A percentile compares a stretch with the other conserved stretches of the same genome.
These are phyloP conservation scores for Drosophila multiciliata DNA, from an alignment of 2,888 invertebrate species.

Conservation along the genomic window DNA sequence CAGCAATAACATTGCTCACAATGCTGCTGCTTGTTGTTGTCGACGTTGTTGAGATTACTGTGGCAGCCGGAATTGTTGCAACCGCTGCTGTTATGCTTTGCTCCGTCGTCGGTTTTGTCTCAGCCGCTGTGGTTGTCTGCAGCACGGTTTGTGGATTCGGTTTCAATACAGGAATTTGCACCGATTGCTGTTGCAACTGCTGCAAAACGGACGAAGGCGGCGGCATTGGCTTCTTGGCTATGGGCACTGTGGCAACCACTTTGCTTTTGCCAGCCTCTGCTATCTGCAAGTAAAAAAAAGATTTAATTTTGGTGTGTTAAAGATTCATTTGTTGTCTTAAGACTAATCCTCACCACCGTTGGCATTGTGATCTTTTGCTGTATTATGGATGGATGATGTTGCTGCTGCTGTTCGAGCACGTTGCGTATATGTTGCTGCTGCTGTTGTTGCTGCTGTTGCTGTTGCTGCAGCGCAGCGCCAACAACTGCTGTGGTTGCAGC, in stretches of 20 bases:
- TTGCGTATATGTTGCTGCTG: slow-evolving; percentile 81
- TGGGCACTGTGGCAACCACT: slow-evolving; percentile 47
- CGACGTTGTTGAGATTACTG: slow-evolving; percentile 24
- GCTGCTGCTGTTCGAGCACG: slow-evolving; percentile 63
- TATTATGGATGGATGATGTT: slow-evolving; percentile 77
- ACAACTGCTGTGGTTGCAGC: slow-evolving; percentile 16
- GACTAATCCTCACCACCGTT: slow-evolving; percentile 31
- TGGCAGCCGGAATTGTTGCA: slow-evolving; percentile 19
- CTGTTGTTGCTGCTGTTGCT: slow-evolving; percentile 72
- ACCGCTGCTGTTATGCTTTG: slow-evolving; percentile 14
- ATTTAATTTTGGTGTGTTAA: no score
- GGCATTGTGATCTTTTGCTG: slow-evolving; percentile 80
- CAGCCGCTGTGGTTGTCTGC: slow-evolving; percentile 24
- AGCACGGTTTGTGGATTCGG: slow-evolving; percentile 30
- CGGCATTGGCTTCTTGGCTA: slow-evolving; percentile 41
- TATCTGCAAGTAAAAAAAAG: slow-evolving; percentile 25
- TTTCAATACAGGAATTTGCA: slow-evolving; percentile 46
- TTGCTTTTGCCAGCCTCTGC: slow-evolving; percentile 43
- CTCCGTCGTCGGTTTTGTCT: slow-evolving; percentile 19
- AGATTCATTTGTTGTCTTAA: no score
- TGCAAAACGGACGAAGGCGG: slow-evolving; percentile 25
- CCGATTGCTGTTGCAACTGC: slow-evolving; percentile 36
- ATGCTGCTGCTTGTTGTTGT: slow-evolving; percentile 14
- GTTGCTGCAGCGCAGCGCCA: slow-evolving; percentile 47
- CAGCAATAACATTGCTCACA: slow-evolving; percentile 2